phyloP scores from a whole-genome alignment of 2,888 invertebrate genomes.

The Lepidochitona cinerea region DNA sequence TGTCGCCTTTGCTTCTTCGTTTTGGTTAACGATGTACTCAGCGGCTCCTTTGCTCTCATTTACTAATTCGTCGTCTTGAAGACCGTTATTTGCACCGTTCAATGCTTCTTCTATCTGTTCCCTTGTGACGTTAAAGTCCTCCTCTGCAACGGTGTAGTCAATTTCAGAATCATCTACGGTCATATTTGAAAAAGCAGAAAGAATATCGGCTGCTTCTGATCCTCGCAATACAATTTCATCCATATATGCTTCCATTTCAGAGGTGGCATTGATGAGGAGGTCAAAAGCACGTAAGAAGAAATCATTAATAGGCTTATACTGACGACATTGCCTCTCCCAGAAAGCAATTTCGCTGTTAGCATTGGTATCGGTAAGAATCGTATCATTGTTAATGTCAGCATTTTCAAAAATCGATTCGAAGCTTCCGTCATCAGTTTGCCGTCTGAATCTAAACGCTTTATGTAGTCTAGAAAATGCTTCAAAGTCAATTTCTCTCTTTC shows the following conservation, averaged over 20 bases:
- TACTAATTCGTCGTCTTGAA: background rate
- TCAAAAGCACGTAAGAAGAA: background rate
- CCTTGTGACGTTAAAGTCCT: background rate
- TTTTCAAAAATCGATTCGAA: background rate
- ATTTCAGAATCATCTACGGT: background rate
- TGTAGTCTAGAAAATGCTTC: background rate
- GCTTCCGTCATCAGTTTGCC: background rate
- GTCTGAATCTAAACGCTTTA: background rate
- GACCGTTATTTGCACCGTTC: background rate
- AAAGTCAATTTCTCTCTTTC: background rate
- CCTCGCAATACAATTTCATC: background rate
- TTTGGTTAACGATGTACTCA: background rate
- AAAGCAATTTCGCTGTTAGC: background rate
- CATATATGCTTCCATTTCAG: background rate
- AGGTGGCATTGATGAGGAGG: background rate
- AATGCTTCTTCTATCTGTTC: background rate
- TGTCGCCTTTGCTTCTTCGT: background rate
- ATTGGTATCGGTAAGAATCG: background rate
- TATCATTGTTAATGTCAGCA: background rate
- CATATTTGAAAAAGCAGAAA: background rate
- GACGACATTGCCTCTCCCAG: background rate
- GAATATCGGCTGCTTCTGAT: background rate
- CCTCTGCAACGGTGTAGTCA: background rate
- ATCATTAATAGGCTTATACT: background rate
- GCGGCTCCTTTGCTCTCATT: background rate